A percentile compares a stretch with the other conserved stretches of the same genome.
phyloP scores from a whole-genome alignment of 2,888 invertebrate species.

The Calliopum simillimum region DNA sequence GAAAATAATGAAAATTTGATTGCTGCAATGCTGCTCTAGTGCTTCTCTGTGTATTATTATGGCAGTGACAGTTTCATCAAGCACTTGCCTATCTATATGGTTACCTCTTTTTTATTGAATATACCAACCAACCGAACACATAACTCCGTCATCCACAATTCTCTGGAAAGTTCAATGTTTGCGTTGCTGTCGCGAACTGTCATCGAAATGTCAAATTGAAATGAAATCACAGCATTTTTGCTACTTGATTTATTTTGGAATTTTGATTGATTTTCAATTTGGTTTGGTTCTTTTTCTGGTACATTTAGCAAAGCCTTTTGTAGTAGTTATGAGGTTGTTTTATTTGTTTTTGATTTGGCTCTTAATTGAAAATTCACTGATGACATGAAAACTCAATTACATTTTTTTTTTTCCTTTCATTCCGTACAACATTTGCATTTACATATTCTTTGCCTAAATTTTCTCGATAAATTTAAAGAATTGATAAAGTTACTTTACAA shows the following conservation, averaged over 20 bases:
- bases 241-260: not conserved
- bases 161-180: not conserved
- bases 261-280: constrained; percentile 23
- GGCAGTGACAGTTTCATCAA: too few relatives aligned
- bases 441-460: too few relatives aligned
- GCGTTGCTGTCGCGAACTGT: constrained; percentile 16
- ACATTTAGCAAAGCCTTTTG: not conserved
- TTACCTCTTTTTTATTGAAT: too few relatives aligned
- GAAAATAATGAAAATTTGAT: constrained; percentile 3
- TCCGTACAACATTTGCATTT: not conserved
- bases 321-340: not conserved
- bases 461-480: too few relatives aligned
- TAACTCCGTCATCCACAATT: too few relatives aligned
- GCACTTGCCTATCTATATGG: too few relatives aligned
- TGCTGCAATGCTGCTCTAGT: not conserved
- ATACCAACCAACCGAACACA: not conserved
- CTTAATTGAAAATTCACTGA: constrained; percentile 16
- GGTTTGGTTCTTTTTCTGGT: not conserved
- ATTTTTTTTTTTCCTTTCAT: not conserved
- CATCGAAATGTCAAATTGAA: constrained; percentile 19
- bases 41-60: not conserved
- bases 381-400: constrained; percentile 33
- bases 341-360: not conserved
- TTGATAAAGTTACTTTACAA: too few relatives aligned
- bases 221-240: not conserved